Evolutionary conservation across 2,113 vertebrate species (phyloP).

Genomic region (Speoplatyrhinus poulsoni): DNA sequence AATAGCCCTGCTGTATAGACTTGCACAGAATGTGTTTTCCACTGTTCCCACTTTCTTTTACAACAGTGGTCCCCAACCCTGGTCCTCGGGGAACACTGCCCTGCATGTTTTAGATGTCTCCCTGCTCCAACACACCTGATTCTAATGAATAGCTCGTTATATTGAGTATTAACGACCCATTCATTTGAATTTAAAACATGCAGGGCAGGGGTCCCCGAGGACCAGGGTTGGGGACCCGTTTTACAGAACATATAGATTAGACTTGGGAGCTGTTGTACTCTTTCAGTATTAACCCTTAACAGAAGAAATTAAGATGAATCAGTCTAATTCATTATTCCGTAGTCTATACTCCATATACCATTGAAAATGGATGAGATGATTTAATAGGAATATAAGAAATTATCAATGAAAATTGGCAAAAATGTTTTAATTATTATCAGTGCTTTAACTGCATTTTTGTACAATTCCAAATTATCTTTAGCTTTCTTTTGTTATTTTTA

Average conservation of each 20-base stretch:
- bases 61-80: background rate
- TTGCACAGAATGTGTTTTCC: background rate
- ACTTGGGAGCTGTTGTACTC: constrained; percentile 35
- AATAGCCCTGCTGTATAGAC: too few species aligned
- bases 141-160: too few species aligned
- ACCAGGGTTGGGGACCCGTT: background rate
- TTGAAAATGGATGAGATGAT: constrained; percentile 11
- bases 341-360: constrained; percentile 28
- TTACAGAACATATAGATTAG: constrained; percentile 5
- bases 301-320: constrained; percentile 37
- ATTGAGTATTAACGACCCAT: too few species aligned
- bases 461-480: too few species aligned
- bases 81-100: too few species aligned
- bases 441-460: background rate
- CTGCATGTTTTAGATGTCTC: too few species aligned
- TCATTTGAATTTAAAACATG: too few species aligned
- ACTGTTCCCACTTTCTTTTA: background rate
- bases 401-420: background rate
- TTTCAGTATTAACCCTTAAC: constrained; percentile 33
- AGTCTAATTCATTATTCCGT: constrained; percentile 37
- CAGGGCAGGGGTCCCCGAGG: too few species aligned
- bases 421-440: constrained; percentile 8
- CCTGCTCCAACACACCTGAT: too few species aligned
- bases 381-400: constrained; percentile 8
- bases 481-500: too few species aligned